phyloP scores from a whole-genome alignment of 2,797 vertebrate species.

The Pteropus rufus region DNA sequence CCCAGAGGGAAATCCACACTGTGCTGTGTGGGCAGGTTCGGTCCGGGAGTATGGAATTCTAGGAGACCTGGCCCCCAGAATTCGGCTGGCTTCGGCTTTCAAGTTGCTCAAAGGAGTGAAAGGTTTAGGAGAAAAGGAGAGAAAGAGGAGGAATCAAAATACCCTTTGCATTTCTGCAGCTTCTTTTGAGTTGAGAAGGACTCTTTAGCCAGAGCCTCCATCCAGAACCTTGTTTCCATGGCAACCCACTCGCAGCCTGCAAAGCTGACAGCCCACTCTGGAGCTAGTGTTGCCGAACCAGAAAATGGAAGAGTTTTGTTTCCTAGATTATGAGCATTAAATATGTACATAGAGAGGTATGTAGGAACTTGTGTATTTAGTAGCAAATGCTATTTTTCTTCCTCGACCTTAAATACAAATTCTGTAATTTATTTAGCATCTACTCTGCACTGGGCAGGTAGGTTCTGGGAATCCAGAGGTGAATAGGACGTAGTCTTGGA shows the following conservation, averaged over 20 bases:
- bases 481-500: not conserved
- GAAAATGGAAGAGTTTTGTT: conserved; percentile 65
- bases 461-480: not conserved
- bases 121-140: not conserved
- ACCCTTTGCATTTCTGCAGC: conserved; percentile 51
- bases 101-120: not conserved
- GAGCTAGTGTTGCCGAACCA: conserved; percentile 74
- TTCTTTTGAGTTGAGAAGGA: conserved; percentile 61
- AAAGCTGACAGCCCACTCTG: conserved; percentile 69
- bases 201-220: conserved; percentile 71
- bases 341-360: not conserved
- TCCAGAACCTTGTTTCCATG: conserved; percentile 80
- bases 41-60: not conserved
- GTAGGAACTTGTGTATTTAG: not conserved
- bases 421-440: not conserved
- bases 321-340: conserved; percentile 58
- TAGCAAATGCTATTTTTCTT: not conserved
- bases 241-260: conserved; percentile 75
- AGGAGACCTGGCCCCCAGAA: not conserved
- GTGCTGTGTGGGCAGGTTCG: not conserved
- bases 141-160: conserved; percentile 40
- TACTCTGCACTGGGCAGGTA: not conserved
- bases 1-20: not conserved
- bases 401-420: not conserved
- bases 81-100: not conserved